Percentiles rank a stretch among this genome's conserved stretches.
phyloP scores from a whole-genome alignment of 2,888 invertebrate genomes.

The Toxonevra muliebris region DNA sequence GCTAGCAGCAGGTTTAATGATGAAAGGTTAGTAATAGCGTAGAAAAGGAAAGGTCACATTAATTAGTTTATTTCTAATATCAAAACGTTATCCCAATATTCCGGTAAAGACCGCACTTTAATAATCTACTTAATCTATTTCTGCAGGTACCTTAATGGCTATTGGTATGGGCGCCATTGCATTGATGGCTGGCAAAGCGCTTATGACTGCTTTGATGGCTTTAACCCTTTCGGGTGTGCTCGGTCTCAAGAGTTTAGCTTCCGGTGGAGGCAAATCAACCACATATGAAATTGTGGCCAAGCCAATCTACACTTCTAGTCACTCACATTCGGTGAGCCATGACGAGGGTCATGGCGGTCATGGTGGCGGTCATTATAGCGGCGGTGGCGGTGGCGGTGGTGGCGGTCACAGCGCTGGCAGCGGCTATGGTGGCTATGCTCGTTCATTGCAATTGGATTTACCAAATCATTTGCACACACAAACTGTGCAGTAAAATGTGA shows the following conservation, averaged over 20 bases:
- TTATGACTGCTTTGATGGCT: slow-evolving; percentile 84
- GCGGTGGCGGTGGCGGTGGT: slow-evolving; percentile 49
- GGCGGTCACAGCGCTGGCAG: slow-evolving; percentile 67
- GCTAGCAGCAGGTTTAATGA: slow-evolving; percentile 70
- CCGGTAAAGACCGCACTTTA: too few species aligned
- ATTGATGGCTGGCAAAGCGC: slow-evolving; percentile 81
- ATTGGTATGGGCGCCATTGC: slow-evolving; percentile 80
- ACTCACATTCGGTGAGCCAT: slow-evolving; percentile 70
- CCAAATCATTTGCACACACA: slow-evolving; percentile 42
- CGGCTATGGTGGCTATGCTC: slow-evolving; percentile 67
- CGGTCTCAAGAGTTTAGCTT: slow-evolving; percentile 76
- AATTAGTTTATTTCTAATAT: too few species aligned
- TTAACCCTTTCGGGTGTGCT: slow-evolving; percentile 80
- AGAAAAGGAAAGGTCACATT: too few species aligned
- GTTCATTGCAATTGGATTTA: slow-evolving; percentile 54
- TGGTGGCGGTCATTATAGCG: too few species aligned
- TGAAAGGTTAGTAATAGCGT: slow-evolving; percentile 67
- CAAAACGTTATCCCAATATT: too few species aligned
- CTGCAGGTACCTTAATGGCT: slow-evolving; percentile 75
- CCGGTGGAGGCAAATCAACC: slow-evolving; percentile 74
- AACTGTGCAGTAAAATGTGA: background rate
- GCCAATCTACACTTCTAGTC: slow-evolving; percentile 77
- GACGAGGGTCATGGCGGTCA: slow-evolving; percentile 66
- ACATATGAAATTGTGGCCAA: slow-evolving; percentile 88
- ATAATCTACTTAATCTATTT: too few species aligned